phyloP scores from a whole-genome alignment of 2,888 invertebrate genomes.

The Drosophila rellima region DNA sequence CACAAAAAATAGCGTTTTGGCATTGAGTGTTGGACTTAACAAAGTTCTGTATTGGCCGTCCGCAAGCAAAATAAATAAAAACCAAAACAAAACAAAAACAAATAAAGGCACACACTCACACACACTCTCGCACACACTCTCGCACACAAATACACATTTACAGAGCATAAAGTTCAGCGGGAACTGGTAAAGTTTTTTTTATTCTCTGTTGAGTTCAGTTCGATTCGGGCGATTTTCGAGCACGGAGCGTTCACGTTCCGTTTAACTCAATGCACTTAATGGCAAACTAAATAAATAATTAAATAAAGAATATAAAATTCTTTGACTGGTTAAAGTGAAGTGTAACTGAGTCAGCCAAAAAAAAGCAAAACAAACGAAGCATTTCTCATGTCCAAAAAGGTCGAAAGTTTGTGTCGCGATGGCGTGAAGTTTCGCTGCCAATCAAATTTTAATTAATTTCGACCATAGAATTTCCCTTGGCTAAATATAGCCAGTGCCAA shows the following conservation, averaged over 20 bases:
- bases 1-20: slow-evolving; percentile 39
- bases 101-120: slow-evolving; percentile 17
- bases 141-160: slow-evolving; percentile 29
- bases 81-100: slow-evolving; percentile 49
- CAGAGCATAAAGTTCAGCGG: slow-evolving; percentile 77
- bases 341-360: slow-evolving; percentile 54
- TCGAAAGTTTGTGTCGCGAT: slow-evolving; percentile 40
- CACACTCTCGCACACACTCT: slow-evolving; percentile 26
- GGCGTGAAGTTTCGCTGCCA: slow-evolving; percentile 39
- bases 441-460: slow-evolving; percentile 64
- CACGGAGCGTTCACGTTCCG: slow-evolving; percentile 66
- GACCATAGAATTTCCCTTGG: slow-evolving; percentile 50
- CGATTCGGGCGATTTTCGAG: slow-evolving; percentile 78
- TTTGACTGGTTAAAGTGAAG: slow-evolving; percentile 20
- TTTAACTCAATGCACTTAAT: slow-evolving; percentile 20
- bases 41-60: slow-evolving; percentile 61
- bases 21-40: slow-evolving; percentile 50
- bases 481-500: slow-evolving; percentile 48
- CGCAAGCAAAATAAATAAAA: slow-evolving; percentile 54
- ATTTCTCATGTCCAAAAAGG: slow-evolving; percentile 25
- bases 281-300: slow-evolving; percentile 44
- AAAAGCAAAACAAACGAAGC: slow-evolving; percentile 2
- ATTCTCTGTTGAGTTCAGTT: slow-evolving; percentile 67
- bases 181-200: slow-evolving; percentile 68
- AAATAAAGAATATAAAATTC: slow-evolving; percentile 16